Evolutionary conservation across 1,140 invertebrate species (phyloP), one percentile per base, ranked within the genome.

Genomic region (Patella vulgata): DNA sequence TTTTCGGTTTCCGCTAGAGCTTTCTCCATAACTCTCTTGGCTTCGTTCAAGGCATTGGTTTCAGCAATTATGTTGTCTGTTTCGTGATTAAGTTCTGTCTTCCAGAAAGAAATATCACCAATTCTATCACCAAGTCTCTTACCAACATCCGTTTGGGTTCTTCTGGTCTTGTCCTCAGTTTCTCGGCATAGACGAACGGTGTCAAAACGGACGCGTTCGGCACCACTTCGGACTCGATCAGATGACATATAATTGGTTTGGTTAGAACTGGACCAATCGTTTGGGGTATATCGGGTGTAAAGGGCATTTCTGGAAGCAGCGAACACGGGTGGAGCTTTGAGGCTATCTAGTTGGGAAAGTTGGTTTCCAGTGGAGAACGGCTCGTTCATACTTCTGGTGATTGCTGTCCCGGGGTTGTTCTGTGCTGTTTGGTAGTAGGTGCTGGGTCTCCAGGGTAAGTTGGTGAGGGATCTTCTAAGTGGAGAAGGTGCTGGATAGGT

Each of bases 31-130:
- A 91, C 84, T 54, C 90, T 86, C 61, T 91, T 90, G 53, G 93
- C 91, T 74, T 92, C 90, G 8, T 63, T 48, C 21, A 97, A 84
- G 69, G 90, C 88, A 57, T 91, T 90, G 59, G 90, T 93, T 78
- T 96, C 93, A 1, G 89, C 88, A 36, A 95, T 86, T 54, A 95
- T 86, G 64, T 91, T 89, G 81, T 96, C 94, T 75, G 94, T 86
- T 85, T 97, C 94, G 21, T 91, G 90, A 48, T 85, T 79, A 27
- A 92, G 86, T 85, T 97, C 94, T 79, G 70, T 95, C 93, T 93
- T 88, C 95, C 94, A 97, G 82, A 95, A 96, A 25, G 91, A 93
- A 14, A 93, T 91, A 71, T 96, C 94, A 1, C 91, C 95, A 59
- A 97, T 91, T 53, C 94, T 87, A 83, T 97, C 94, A 0, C 94